These are phyloP conservation scores for Rhincodon typus DNA, from an alignment of 2,797 vertebrate genomes.

Conservation along the genomic window DNA sequence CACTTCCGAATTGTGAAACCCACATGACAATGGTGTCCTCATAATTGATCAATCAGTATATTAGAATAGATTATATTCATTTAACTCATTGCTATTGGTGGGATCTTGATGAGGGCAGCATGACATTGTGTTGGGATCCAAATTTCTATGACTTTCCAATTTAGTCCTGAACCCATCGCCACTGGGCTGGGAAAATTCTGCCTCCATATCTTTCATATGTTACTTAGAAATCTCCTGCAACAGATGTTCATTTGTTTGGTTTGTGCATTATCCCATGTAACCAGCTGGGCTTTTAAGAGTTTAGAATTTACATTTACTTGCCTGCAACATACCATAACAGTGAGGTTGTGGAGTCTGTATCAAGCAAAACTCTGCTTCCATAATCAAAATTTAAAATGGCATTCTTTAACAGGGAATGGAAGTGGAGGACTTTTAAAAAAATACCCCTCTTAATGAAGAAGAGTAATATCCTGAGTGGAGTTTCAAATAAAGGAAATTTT, in stretches of 20 bases:
- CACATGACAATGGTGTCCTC: background rate
- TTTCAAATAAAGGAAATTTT: background rate
- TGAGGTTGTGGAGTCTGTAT: background rate
- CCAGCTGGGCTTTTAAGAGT: background rate
- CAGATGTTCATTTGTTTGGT: background rate
- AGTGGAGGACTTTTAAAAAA: background rate
- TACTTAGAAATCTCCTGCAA: background rate
- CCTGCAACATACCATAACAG: background rate
- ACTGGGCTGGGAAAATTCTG: background rate
- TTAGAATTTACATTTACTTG: background rate
- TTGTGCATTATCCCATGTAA: background rate
- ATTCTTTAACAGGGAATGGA: background rate
- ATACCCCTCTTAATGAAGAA: background rate
- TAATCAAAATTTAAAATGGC: background rate
- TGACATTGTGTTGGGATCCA: background rate
- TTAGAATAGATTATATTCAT: background rate
- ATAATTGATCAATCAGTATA: background rate
- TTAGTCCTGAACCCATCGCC: background rate
- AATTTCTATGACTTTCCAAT: background rate
- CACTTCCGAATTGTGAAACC: background rate
- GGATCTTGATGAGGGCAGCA: background rate
- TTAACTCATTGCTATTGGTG: background rate
- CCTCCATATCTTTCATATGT: background rate
- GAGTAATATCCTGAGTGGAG: background rate
- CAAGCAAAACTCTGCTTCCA: background rate